Percentiles rank a stretch among this genome's conserved stretches.
Evolutionary conservation across 2,888 invertebrate species (phyloP).

Genomic region (Parapristionchus giblindavisi): DNA sequence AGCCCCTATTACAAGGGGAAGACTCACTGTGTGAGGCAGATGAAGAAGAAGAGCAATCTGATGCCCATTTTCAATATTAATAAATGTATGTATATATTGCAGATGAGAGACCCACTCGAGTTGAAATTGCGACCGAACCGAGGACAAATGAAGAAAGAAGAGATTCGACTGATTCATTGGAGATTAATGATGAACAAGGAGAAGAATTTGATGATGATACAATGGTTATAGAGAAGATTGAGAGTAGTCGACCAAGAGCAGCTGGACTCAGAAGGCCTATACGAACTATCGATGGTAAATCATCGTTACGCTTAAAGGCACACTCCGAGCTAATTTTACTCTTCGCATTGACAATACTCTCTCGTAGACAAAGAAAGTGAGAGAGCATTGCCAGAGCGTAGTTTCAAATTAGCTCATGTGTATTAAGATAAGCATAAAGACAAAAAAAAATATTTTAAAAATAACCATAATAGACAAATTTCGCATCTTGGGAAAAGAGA

Average conservation of each 20-base stretch:
- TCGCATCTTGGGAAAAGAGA: not conserved
- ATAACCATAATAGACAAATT: too few relatives aligned
- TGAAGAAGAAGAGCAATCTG: slow-evolving; percentile 34
- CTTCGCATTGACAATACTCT: too few relatives aligned
- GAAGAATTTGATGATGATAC: slow-evolving; percentile 27
- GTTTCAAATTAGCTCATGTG: too few relatives aligned
- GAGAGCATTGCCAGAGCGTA: too few relatives aligned
- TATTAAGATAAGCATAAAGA: too few relatives aligned
- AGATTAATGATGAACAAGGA: slow-evolving; percentile 25
- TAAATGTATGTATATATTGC: too few relatives aligned
- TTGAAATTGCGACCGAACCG: slow-evolving; percentile 1
- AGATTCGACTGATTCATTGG: slow-evolving; percentile 17
- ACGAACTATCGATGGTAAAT: slow-evolving; percentile 32
- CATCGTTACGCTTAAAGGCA: too few relatives aligned
- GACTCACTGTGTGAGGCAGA: slow-evolving; percentile 27
- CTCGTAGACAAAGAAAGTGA: too few relatives aligned
- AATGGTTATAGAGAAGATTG: not conserved
- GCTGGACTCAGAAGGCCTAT: slow-evolving; percentile 23
- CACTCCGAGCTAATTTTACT: too few relatives aligned
- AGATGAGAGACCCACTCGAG: too few relatives aligned
- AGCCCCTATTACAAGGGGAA: not conserved
- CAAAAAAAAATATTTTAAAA: too few relatives aligned
- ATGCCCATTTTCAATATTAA: too few relatives aligned
- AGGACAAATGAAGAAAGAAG: slow-evolving; percentile 13
- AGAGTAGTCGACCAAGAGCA: slow-evolving; percentile 10